A percentile compares a stretch with the other conserved stretches of the same genome.
phyloP scores from a whole-genome alignment of 2,113 vertebrate genomes.

The Prietella phreatophila region DNA sequence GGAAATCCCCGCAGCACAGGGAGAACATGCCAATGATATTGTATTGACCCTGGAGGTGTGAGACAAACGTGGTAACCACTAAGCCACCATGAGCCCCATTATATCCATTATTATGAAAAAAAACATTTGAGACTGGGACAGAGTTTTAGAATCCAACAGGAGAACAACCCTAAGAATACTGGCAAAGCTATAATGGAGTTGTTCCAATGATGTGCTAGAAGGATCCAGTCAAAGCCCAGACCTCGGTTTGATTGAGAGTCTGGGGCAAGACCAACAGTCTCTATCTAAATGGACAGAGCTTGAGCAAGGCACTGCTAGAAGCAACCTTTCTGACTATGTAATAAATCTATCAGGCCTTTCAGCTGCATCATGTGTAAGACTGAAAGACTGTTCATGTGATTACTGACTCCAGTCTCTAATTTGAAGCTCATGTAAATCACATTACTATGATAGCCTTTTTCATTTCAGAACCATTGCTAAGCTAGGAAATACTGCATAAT shows the following conservation, averaged over 20 bases:
- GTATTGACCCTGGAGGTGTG: too few relatives aligned
- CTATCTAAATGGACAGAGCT: neutral
- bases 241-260: neutral
- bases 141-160: neutral
- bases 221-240: neutral
- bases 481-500: neutral
- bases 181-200: neutral
- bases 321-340: neutral
- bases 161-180: neutral
- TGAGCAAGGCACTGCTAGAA: neutral
- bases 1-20: too few relatives aligned
- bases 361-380: neutral
- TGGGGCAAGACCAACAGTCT: neutral
- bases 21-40: too few relatives aligned
- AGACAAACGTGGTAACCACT: too few relatives aligned
- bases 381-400: neutral
- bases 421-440: neutral
- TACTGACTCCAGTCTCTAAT: neutral
- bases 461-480: neutral
- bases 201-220: neutral
- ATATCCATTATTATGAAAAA: too few relatives aligned
- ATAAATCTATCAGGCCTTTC: neutral
- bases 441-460: neutral
- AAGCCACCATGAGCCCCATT: too few relatives aligned
- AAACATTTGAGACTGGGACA: neutral